A percentile compares a stretch with the other conserved stretches of the same genome.
These are phyloP conservation scores for Eupithecia subumbrata DNA, from an alignment of 2,888 invertebrate species.

Conservation along the genomic window DNA sequence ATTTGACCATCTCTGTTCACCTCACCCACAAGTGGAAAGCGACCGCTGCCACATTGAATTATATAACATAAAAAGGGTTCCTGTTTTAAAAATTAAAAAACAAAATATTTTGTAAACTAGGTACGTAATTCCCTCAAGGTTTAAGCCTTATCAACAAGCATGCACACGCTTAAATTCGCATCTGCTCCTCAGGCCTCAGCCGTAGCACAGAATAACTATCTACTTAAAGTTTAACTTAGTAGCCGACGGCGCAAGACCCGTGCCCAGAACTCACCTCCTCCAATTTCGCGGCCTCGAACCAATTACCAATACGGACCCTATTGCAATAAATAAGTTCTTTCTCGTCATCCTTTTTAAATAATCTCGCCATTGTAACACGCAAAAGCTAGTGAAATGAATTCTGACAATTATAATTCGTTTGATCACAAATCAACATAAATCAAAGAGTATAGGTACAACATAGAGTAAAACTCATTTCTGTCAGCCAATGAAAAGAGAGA, in stretches of 20 bases:
- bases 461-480: too few species aligned
- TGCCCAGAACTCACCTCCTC: slow-evolving; percentile 66
- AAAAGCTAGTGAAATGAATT: not conserved
- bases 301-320: slow-evolving; percentile 74
- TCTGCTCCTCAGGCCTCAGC: not conserved
- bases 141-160: not conserved
- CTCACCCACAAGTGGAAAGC: too few species aligned
- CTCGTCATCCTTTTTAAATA: slow-evolving; percentile 54
- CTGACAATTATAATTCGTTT: not conserved
- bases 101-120: not conserved
- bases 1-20: too few species aligned
- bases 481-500: too few species aligned
- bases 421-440: not conserved
- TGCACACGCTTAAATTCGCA: not conserved
- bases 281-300: slow-evolving; percentile 75
- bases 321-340: slow-evolving; percentile 74
- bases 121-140: not conserved
- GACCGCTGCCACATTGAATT: too few species aligned
- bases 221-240: not conserved
- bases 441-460: too few species aligned
- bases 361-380: not conserved
- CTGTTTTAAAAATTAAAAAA: too few species aligned
- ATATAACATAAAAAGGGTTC: too few species aligned
- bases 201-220: not conserved
- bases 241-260: not conserved